Conservation (phyloP, 1,140 invertebrate genomes). For the Hesperophylax magnus region DNA sequence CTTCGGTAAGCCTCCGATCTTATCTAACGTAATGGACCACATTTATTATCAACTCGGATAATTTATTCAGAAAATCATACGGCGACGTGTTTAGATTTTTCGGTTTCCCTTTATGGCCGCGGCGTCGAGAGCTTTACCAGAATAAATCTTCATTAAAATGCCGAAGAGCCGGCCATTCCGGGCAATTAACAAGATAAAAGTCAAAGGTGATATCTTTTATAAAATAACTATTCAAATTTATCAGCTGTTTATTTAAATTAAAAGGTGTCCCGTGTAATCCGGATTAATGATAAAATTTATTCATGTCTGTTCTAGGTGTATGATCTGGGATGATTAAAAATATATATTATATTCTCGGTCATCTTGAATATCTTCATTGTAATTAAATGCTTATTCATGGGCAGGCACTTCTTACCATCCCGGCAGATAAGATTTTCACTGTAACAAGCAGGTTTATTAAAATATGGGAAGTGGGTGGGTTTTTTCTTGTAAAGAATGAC, state of each 20-base stretch:
- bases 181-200: constrained; percentile 26
- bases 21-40: constrained; percentile 14
- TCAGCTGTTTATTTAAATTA: constrained; percentile 21
- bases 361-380: no score
- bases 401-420: not conserved
- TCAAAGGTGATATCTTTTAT: constrained; percentile 18
- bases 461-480: no score
- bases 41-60: constrained; percentile 11
- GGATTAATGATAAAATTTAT: constrained; percentile 17
- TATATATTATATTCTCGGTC: not conserved
- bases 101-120: constrained; percentile 2
- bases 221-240: constrained; percentile 31
- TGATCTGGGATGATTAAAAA: not conserved
- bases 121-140: not conserved
- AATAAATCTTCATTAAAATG: constrained; percentile 42
- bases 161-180: not conserved
- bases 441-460: not conserved
- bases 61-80: constrained; percentile 17
- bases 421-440: not conserved
- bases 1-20: not conserved
- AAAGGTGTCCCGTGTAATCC: constrained; percentile 30
- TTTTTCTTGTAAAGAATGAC: no score
- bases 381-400: not conserved
- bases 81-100: constrained; percentile 9
- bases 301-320: not conserved